Evolutionary conservation across 2,797 vertebrate species (phyloP).

Genomic region (Arnoldichthys spilopterus): DNA sequence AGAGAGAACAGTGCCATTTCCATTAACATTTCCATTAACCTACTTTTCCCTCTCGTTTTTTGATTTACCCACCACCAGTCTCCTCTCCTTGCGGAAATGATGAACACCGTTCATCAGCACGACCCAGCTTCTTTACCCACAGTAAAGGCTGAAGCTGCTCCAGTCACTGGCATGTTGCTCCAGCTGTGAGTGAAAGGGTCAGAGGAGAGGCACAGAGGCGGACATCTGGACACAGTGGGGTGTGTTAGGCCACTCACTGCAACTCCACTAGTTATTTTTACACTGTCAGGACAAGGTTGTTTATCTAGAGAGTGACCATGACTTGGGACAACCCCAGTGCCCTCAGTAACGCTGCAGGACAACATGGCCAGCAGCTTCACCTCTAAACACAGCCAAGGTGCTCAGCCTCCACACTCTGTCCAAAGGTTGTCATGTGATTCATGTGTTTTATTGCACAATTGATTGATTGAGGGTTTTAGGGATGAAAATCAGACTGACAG

Average conservation of each 20-base stretch:
- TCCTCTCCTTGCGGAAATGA: conserved; percentile 8
- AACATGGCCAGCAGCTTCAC: conserved; percentile 1
- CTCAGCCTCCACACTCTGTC: not conserved
- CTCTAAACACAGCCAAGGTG: conserved; percentile 17
- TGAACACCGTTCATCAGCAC: conserved; percentile 5
- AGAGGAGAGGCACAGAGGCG: conserved; percentile 25
- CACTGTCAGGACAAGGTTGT: conserved; percentile 49
- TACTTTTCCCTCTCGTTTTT: conserved; percentile 42
- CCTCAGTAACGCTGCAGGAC: conserved; percentile 41
- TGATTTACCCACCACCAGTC: conserved; percentile 25
- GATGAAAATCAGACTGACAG: too few species aligned
- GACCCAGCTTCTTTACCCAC: conserved; percentile 10
- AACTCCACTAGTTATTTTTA: conserved; percentile 53
- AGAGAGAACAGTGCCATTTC: not conserved
- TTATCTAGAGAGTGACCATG: conserved; percentile 51
- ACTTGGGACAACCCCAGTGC: conserved; percentile 35
- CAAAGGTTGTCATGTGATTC: not conserved
- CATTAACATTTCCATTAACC: conserved; percentile 51
- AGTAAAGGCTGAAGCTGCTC: conserved; percentile 23
- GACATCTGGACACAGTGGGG: conserved; percentile 56
- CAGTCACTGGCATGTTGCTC: conserved; percentile 26
- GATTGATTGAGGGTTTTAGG: too few species aligned
- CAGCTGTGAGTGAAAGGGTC: conserved; percentile 49
- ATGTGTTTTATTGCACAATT: too few species aligned
- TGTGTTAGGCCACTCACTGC: conserved; percentile 31